phyloP scores from a whole-genome alignment of 2,888 invertebrate genomes.

The Graphium colonna region DNA sequence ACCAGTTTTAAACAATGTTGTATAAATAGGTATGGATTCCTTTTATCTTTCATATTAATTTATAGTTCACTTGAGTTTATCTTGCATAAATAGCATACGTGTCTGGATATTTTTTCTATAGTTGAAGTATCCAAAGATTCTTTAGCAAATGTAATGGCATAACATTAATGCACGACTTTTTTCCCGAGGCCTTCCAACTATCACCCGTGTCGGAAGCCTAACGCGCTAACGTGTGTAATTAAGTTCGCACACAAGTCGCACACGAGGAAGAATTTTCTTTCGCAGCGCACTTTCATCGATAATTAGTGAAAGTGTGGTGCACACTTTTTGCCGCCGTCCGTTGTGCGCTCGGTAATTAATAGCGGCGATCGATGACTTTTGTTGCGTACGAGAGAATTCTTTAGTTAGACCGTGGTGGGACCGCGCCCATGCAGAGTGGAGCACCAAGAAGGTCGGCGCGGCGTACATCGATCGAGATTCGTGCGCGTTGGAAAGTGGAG shows the following conservation, averaged over 20 bases:
- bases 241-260: constrained; percentile 9
- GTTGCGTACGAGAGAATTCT: too few species aligned
- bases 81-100: neutral
- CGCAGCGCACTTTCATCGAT: constrained; percentile 17
- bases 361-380: neutral
- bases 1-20: too few species aligned
- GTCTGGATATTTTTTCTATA: neutral
- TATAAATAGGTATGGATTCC: neutral
- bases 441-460: constrained; percentile 48
- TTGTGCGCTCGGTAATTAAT: constrained; percentile 3
- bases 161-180: neutral
- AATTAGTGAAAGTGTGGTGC: constrained; percentile 23
- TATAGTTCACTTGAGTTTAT: too few species aligned
- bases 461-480: constrained; percentile 73
- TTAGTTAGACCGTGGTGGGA: too few species aligned
- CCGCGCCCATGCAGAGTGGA: constrained; percentile 30
- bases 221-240: constrained; percentile 15
- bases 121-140: neutral
- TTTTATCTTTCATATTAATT: too few species aligned
- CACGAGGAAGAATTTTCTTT: constrained; percentile 9
- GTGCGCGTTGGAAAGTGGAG: constrained; percentile 72
- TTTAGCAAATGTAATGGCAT: neutral
- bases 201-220: constrained; percentile 8
- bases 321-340: constrained; percentile 22
- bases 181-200: neutral